phyloP scores from a whole-genome alignment of 2,888 invertebrate genomes.

The Argyra leucocephala region DNA sequence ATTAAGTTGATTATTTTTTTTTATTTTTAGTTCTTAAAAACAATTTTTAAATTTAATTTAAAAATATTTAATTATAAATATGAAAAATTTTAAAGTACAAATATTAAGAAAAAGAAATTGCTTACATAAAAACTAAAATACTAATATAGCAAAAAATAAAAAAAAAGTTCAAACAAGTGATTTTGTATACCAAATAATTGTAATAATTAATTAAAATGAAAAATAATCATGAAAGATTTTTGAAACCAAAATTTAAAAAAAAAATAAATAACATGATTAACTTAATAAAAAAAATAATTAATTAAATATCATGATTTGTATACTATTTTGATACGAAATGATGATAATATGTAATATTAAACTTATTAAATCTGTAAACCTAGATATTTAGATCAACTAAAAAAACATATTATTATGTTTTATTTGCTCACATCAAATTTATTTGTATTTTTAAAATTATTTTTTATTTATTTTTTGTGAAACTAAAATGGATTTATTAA shows the following conservation, averaged over 20 bases:
- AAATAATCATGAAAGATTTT: not conserved
- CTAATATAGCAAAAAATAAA: too few relatives aligned
- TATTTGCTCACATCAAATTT: too few relatives aligned
- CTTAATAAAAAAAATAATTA: not conserved
- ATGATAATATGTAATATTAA: too few relatives aligned
- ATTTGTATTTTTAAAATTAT: too few relatives aligned
- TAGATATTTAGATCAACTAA: not conserved
- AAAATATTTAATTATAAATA: not conserved
- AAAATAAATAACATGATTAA: not conserved
- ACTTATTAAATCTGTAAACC: not conserved
- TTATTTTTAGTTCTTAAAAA: not conserved
- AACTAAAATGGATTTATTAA: too few relatives aligned
- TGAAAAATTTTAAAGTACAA: not conserved
- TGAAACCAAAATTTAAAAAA: not conserved
- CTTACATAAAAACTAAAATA: not conserved
- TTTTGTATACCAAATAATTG: conserved; percentile 1
- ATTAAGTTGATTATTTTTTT: not conserved
- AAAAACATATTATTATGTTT: too few relatives aligned
- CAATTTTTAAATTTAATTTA: too few relatives aligned
- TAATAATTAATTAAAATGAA: too few relatives aligned
- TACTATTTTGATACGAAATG: not conserved
- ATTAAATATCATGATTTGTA: not conserved
- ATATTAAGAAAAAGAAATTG: not conserved
- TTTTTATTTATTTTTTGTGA: too few relatives aligned
- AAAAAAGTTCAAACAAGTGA: not conserved